These are phyloP conservation scores for Atherinosoma microstoma DNA, from an alignment of 2,797 vertebrate genomes.

Conservation along the genomic window DNA sequence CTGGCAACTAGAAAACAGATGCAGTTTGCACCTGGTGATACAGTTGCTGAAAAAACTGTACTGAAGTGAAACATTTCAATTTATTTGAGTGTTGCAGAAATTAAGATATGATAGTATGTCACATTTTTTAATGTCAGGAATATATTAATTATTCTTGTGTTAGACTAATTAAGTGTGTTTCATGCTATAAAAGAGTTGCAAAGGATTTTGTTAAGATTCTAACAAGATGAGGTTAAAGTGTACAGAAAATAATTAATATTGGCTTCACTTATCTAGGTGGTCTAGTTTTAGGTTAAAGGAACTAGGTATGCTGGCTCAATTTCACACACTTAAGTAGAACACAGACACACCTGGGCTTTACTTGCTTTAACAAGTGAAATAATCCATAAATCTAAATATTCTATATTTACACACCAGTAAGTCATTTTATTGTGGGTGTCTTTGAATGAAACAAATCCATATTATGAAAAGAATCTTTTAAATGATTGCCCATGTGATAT, in stretches of 20 bases:
- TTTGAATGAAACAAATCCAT: no score
- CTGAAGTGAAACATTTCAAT: neutral
- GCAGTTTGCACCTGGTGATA: conserved; percentile 21
- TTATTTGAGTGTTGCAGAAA: neutral
- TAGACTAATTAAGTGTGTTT: neutral
- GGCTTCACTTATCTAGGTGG: neutral
- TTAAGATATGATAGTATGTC: neutral
- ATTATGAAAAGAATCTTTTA: no score
- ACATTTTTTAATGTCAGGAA: neutral
- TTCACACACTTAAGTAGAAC: conserved; percentile 2
- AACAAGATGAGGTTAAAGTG: neutral
- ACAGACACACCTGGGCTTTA: neutral
- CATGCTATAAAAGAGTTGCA: neutral
- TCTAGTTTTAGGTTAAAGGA: conserved; percentile 1
- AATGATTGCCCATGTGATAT: no score
- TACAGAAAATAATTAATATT: neutral
- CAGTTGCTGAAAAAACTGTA: neutral
- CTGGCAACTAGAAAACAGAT: conserved; percentile 11
- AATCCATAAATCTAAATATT: neutral
- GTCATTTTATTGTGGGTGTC: no score
- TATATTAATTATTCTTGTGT: neutral
- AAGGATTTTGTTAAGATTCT: neutral
- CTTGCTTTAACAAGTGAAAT: neutral
- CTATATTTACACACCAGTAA: no score
- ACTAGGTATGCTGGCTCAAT: neutral